A percentile compares a stretch with the other conserved stretches of the same genome.
These are phyloP conservation scores for Megalonaias nervosa DNA, from an alignment of 1,140 invertebrate species.

Conservation along the genomic window DNA sequence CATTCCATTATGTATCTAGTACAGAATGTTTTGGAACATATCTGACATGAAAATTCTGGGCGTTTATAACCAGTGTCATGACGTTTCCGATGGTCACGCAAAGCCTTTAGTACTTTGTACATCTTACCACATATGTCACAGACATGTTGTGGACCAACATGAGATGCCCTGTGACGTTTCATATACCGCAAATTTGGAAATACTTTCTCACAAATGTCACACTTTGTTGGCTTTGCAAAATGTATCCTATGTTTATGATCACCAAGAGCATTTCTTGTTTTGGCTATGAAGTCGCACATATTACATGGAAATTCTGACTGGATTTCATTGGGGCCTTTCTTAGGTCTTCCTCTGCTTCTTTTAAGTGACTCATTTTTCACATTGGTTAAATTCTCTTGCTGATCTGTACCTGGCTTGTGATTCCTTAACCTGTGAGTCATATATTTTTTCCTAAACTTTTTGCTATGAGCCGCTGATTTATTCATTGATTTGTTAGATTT, in stretches of 20 bases:
- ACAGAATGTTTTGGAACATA: constrained; percentile 54
- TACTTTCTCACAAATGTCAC: constrained; percentile 54
- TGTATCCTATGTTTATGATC: constrained; percentile 43
- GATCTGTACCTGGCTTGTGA: background rate
- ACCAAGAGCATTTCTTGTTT: constrained; percentile 27
- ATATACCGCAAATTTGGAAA: constrained; percentile 48
- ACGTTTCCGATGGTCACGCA: constrained; percentile 49
- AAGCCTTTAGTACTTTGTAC: constrained; percentile 51
- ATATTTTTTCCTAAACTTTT: background rate
- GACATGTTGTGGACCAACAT: constrained; percentile 38
- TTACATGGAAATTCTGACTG: constrained; percentile 36
- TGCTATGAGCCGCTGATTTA: background rate
- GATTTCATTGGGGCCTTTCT: constrained; percentile 15
- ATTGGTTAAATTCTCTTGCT: background rate
- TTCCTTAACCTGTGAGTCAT: too few species aligned
- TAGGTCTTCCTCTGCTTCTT: constrained; percentile 1
- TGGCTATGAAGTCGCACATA: constrained; percentile 42
- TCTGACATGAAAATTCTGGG: constrained; percentile 42
- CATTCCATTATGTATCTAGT: constrained; percentile 45
- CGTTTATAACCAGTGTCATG: constrained; percentile 45
- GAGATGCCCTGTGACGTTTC: constrained; percentile 46
- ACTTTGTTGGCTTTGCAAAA: constrained; percentile 34
- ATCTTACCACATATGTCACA: constrained; percentile 60
- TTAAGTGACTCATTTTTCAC: constrained; percentile 1
- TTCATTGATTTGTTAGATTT: background rate